These are phyloP conservation scores for Epinotia ramella DNA, from an alignment of 2,888 invertebrate species.

Conservation along the genomic window DNA sequence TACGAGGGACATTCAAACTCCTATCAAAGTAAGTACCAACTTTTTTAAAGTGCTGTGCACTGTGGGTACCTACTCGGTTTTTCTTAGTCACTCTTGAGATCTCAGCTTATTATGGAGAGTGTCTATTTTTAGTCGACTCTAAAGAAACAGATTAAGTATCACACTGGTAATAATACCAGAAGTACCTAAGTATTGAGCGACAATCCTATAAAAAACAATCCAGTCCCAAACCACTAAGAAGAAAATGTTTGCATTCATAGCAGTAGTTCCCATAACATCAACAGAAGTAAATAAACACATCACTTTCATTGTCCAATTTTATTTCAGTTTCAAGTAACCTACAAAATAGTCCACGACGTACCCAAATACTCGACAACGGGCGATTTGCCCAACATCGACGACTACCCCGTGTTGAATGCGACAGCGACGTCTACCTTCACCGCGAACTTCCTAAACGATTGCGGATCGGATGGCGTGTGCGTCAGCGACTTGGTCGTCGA, in stretches of 20 bases:
- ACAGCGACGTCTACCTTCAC: conserved; percentile 92
- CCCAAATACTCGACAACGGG: conserved; percentile 83
- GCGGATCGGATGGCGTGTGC: conserved; percentile 94
- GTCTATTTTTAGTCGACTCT: too few relatives aligned
- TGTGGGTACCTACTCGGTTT: too few relatives aligned
- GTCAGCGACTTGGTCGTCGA: conserved; percentile 91
- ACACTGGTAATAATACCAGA: too few relatives aligned
- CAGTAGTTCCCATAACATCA: not conserved
- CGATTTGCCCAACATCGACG: conserved; percentile 88
- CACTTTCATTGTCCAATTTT: not conserved
- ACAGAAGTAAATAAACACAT: too few relatives aligned
- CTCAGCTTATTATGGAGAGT: too few relatives aligned
- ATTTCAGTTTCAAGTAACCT: conserved; percentile 91
- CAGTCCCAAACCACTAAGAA: not conserved
- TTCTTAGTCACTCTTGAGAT: too few relatives aligned
- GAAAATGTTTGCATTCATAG: not conserved
- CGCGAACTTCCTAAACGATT: conserved; percentile 96
- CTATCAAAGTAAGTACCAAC: conserved; percentile 87
- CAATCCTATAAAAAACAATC: not conserved
- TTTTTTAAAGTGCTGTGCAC: not conserved
- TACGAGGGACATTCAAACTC: conserved; percentile 94
- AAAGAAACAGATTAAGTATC: not conserved
- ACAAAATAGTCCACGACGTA: conserved; percentile 90
- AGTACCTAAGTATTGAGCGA: too few relatives aligned
- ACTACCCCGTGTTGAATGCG: conserved; percentile 95